Evolutionary conservation across 1,140 invertebrate genomes (phyloP), one percentile per base, ranked within the genome.

Genomic region (Neuroterus valhalla): DNA sequence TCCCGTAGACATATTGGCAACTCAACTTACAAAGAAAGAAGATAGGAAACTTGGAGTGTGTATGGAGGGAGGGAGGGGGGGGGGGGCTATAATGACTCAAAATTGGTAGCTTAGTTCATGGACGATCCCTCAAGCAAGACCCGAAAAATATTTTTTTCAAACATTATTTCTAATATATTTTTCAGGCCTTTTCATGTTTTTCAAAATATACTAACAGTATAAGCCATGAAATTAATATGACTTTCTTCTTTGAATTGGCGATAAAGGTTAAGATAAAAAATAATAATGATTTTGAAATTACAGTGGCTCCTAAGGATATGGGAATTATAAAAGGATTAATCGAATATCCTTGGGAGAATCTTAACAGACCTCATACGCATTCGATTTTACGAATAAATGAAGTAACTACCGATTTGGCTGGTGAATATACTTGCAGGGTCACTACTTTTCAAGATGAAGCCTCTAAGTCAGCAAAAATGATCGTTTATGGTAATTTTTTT

Each of bases 391-490:
- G 92, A 70, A 93, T 96, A 77, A 87, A 92, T 48, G 91, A 92
- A 75, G 92, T 93, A 2, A 93, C 93, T 2, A 92, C 92, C 0
- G 93, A 95, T 73, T 90, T 95, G 78, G 93, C 92, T 38, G 94
- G 94, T 12, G 92, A 93, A 52, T 96, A 95, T 84, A 93, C 91
- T 8, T 96, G 95, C 86, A 90, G 91, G 26, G 93, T 96, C 1
- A 93, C 93, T 0, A 94, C 94, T 0, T 93, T 94, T 73, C 88
- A 91, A 80, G 92, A 91, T 15, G 93, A 94, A 80, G 93, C 93
- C 72, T 90, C 89, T 26, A 91, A 89, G 78, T 91, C 91, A 46
- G 93, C 93, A 74, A 91, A 89, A 38, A 94, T 96, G 94, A 92
- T 93, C 75, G 92, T 96, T 71, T 95, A 93, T 75, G 92, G 94